Percentiles rank a stretch among this genome's conserved stretches.
phyloP scores from a whole-genome alignment of 2,113 vertebrate genomes.

The Lamprotornis superbus region DNA sequence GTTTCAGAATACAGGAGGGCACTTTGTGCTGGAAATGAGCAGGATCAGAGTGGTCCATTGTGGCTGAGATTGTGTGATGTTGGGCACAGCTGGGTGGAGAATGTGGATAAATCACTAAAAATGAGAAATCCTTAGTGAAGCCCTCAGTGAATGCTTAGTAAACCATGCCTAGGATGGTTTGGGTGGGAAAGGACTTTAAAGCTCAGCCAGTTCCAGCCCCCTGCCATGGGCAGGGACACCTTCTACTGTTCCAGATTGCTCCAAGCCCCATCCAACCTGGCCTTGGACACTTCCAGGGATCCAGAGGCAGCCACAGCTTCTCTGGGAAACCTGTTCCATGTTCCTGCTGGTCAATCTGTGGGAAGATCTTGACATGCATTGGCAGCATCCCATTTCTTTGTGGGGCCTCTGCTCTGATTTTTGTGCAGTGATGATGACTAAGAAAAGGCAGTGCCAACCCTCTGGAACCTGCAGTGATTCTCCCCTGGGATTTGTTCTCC shows the following conservation, averaged over 20 bases:
- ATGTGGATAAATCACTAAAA: background rate
- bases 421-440: background rate
- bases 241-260: background rate
- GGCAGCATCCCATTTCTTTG: background rate
- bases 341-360: background rate
- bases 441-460: background rate
- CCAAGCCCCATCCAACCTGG: fast-evolving
- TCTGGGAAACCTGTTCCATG: background rate
- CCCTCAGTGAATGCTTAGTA: no score
- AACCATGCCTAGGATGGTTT: background rate
- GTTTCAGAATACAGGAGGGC: background rate
- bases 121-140: background rate
- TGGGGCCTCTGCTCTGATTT: background rate
- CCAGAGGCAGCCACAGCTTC: background rate
- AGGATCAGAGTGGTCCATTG: fast-evolving
- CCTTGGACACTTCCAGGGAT: background rate
- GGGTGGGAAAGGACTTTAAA: background rate
- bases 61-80: fast-evolving
- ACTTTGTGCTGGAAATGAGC: background rate
- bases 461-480: background rate
- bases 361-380: background rate
- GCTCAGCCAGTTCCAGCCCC: fast-evolving
- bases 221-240: background rate
- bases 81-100: background rate
- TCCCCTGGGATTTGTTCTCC: background rate